phyloP scores from a whole-genome alignment of 2,113 vertebrate genomes.

The Amphilophus citrinellus region DNA sequence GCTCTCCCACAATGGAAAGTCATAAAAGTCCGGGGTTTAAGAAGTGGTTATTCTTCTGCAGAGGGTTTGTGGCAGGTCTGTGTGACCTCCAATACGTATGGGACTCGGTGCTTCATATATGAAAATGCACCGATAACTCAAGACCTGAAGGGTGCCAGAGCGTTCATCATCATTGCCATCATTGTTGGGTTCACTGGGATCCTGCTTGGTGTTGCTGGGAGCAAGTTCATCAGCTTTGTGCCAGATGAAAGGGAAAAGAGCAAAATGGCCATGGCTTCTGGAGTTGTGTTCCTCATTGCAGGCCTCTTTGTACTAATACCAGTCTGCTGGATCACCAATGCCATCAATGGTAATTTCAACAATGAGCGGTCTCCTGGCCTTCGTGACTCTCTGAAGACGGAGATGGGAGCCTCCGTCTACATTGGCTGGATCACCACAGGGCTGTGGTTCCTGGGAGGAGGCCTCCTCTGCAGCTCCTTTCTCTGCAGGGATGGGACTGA shows the following conservation, averaged over 20 bases:
- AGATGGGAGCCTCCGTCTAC: slow-evolving; percentile 80
- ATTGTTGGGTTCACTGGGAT: slow-evolving; percentile 68
- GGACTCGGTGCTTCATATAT: too few relatives aligned
- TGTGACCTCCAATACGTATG: slow-evolving; percentile 15
- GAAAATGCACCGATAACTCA: slow-evolving; percentile 48
- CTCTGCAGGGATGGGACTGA: slow-evolving; percentile 55
- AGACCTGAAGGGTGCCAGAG: slow-evolving; percentile 54
- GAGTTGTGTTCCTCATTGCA: slow-evolving; percentile 47
- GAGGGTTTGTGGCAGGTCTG: background rate
- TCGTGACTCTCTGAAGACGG: slow-evolving; percentile 68
- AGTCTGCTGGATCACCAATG: slow-evolving; percentile 84
- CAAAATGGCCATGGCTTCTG: slow-evolving; percentile 59
- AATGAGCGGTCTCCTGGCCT: too few relatives aligned
- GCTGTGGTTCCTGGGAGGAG: slow-evolving; percentile 84
- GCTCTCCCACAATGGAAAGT: slow-evolving; percentile 86
- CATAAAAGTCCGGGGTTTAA: too few relatives aligned
- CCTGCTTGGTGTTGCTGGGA: slow-evolving; percentile 62
- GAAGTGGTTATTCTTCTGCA: too few relatives aligned
- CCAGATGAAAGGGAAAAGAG: slow-evolving; percentile 59
- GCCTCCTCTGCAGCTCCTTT: slow-evolving; percentile 80
- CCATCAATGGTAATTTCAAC: slow-evolving; percentile 42
- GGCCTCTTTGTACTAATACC: slow-evolving; percentile 84
- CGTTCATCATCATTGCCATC: slow-evolving; percentile 73
- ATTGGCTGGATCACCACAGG: slow-evolving; percentile 66
- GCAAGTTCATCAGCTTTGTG: slow-evolving; percentile 80